Evolutionary conservation across 1,140 invertebrate genomes (phyloP).

Genomic region (Subanguina moxae): DNA sequence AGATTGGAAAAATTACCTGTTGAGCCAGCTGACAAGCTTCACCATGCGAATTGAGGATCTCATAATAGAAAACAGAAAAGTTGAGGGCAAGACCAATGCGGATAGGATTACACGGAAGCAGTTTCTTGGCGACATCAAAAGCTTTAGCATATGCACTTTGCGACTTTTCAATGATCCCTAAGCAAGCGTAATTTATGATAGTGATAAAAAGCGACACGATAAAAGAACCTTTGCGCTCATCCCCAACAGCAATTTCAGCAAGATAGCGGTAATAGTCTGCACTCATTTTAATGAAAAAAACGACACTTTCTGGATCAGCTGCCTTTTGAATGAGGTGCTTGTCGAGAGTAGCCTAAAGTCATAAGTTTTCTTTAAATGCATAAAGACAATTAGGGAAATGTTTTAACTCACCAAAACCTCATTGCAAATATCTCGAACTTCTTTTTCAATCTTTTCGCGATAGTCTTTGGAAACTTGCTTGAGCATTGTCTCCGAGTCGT

Average conservation of each 20-base stretch:
- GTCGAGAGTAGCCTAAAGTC: conserved; percentile 73
- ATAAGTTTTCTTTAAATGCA: conserved; percentile 77
- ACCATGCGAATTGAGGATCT: conserved; percentile 14
- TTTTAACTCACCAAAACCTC: conserved; percentile 72
- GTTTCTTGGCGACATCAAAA: not conserved
- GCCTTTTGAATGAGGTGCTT: conserved; percentile 94
- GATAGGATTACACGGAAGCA: conserved; percentile 21
- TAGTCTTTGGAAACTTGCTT: conserved; percentile 97
- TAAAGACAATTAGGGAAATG: conserved; percentile 67
- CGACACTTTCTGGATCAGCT: conserved; percentile 93
- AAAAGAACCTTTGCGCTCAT: conserved; percentile 80
- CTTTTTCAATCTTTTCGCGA: conserved; percentile 94
- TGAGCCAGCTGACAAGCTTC: conserved; percentile 28
- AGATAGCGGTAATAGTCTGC: conserved; percentile 98
- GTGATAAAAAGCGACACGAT: too few relatives aligned
- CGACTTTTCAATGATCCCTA: not conserved
- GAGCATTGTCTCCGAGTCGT: conserved; percentile 81
- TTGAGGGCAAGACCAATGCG: conserved; percentile 35
- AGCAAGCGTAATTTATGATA: not conserved
- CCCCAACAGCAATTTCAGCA: conserved; percentile 92
- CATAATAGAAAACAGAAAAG: conserved; percentile 32
- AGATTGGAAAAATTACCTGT: not conserved
- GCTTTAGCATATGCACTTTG: conserved; percentile 18
- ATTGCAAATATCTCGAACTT: conserved; percentile 94
- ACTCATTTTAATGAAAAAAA: conserved; percentile 99